A percentile compares a stretch with the other conserved stretches of the same genome.
phyloP scores from a whole-genome alignment of 2,113 vertebrate genomes.

The Corvus moneduloides region DNA sequence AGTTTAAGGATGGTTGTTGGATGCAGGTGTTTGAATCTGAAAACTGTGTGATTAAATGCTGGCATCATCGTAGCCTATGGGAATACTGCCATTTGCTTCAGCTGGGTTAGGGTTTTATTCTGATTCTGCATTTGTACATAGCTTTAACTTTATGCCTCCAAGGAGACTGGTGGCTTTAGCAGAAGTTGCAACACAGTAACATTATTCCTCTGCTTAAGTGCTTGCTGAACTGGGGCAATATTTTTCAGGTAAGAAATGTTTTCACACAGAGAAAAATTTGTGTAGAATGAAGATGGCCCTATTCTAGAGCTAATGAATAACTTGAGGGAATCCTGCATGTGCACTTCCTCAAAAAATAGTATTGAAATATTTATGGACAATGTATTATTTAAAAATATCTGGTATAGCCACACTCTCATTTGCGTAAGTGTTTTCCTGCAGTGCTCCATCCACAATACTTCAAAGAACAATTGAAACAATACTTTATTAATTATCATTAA shows the following conservation, averaged over 20 bases:
- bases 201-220: not conserved
- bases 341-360: not conserved
- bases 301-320: conserved; percentile 19
- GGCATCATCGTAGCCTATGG: not conserved
- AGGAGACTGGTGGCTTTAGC: not conserved
- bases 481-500: not conserved
- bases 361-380: not conserved
- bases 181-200: not conserved
- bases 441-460: not conserved
- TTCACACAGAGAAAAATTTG: not conserved
- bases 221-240: not conserved
- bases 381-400: not conserved
- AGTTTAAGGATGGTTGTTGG: conserved; percentile 33
- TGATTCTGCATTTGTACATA: not conserved
- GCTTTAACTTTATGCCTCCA: not conserved
- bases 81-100: not conserved
- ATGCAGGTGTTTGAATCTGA: conserved; percentile 12
- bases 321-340: not conserved
- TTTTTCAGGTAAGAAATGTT: conserved; percentile 18
- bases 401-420: not conserved
- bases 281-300: conserved; percentile 27
- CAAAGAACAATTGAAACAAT: not conserved
- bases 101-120: not conserved
- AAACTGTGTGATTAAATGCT: not conserved
- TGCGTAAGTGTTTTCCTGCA: not conserved